Base-by-base conservation (phyloP, 2,113 vertebrate genomes). In the Coryphaenoides rupestris region DNA sequence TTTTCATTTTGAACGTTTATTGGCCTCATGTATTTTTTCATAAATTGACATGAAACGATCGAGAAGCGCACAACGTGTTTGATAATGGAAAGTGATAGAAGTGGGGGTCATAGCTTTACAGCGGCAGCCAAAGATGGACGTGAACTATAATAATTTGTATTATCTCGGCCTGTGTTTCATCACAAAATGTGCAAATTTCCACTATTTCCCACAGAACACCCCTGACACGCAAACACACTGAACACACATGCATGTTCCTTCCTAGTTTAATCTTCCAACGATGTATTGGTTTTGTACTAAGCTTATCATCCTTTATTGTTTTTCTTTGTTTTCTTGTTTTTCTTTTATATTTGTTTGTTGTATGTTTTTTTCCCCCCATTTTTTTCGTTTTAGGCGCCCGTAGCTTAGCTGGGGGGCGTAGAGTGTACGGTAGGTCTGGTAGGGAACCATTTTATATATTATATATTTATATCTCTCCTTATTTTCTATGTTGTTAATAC, bases 391-490 rank as follows among this genome's bases (percentile, higher is more conserved):
- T 78, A 90, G 90, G 90, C 86, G 73, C 73, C 87, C 84, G 75
- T 91, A 91, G 89, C 78, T 91, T 90, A 91, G 89, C 88, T 84
- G 84, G 83, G 86, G 89, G 88, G 84, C 86, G 87, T 89, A 90
- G 84, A 85, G 78, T 85, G 84, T 89, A 91, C 89, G 90, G 90
- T 90, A 91, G 89, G 90, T 91, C 88, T 83, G 82, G 87, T 87
- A 90, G 88, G 87, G 88, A 80, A 81, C 64, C 19, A 50, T 63
- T 87, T 85, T 88, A 76, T 85, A 56, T 67, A 53, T n/a, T 50
- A 50, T 49, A 49, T 49, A 49, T 3, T 14, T 49, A 49, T 49
- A 49, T 84, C 56, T 80, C 61, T 70, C 60, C 81, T 84, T 40
- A 77, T 75, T 87, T 80, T 89, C 45, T 84, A 76, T 89, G 81